A percentile compares a stretch with the other conserved stretches of the same genome.
These are phyloP conservation scores for Gopherus evgoodei DNA, from an alignment of 2,113 vertebrate genomes.

Conservation along the genomic window DNA sequence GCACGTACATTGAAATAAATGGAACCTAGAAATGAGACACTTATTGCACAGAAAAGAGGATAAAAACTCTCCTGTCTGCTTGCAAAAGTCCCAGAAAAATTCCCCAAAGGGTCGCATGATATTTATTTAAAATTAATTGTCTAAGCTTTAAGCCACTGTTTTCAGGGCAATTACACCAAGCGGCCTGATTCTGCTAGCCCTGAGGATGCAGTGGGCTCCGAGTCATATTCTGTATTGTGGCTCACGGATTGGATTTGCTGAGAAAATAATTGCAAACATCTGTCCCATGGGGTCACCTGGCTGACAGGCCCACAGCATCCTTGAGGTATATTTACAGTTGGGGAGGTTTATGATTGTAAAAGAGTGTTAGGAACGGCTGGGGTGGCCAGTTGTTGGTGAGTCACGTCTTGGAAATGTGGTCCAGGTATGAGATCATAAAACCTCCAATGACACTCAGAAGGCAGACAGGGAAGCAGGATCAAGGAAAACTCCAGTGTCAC, in stretches of 20 bases:
- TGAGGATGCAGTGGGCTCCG: not conserved
- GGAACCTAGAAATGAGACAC: not conserved
- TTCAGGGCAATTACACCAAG: not conserved
- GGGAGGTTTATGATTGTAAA: conserved; percentile 43
- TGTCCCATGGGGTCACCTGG: conserved; percentile 5
- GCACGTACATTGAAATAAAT: not conserved
- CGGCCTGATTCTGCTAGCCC: not conserved
- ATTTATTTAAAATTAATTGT: not conserved
- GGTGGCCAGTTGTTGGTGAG: not conserved
- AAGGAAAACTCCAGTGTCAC: conserved; percentile 27
- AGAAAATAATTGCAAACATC: conserved; percentile 53
- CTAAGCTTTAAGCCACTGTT: not conserved
- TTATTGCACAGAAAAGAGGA: not conserved
- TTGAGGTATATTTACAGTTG: conserved; percentile 37
- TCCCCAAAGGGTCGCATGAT: not conserved
- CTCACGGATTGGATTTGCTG: conserved; percentile 2
- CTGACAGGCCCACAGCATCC: conserved; percentile 18
- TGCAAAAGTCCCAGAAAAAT: not conserved
- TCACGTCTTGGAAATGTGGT: conserved; percentile 57
- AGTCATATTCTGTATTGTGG: conserved; percentile 18
- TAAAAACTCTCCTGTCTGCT: not conserved
- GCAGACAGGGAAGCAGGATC: not conserved
- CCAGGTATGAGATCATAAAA: conserved; percentile 67
- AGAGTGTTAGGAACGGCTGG: conserved; percentile 24
- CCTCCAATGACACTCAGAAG: not conserved